Conservation (phyloP, 2,888 invertebrate genomes). For the Notodonta ziczac region DNA sequence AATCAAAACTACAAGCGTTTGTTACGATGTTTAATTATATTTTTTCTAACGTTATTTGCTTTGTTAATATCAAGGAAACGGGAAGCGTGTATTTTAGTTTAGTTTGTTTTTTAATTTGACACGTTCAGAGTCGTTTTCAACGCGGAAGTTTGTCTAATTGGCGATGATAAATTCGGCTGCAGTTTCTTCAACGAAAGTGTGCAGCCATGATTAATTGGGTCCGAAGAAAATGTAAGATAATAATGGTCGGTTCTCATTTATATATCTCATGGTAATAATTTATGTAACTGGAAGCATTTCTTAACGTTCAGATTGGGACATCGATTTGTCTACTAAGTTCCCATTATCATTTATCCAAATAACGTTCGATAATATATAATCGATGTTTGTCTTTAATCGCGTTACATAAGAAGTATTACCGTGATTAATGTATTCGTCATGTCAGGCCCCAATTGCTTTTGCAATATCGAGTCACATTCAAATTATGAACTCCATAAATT, state of each 20-base stretch:
- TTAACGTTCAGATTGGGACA: conserved; percentile 18
- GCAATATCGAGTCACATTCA: conserved; percentile 36
- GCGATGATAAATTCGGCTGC: conserved; percentile 65
- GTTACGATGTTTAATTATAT: conserved; percentile 1
- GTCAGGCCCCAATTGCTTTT: conserved; percentile 25
- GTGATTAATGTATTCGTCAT: conserved; percentile 34
- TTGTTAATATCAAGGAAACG: conserved; percentile 44
- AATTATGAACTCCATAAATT: conserved; percentile 43
- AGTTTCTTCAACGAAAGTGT: conserved; percentile 47
- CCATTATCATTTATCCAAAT: conserved; percentile 14
- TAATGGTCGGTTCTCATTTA: conserved; percentile 23
- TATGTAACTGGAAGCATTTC: conserved; percentile 26
- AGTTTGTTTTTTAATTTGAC: conserved; percentile 52
- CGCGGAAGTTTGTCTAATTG: conserved; percentile 73
- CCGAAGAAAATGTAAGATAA: conserved; percentile 22
- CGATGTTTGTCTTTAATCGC: conserved; percentile 21
- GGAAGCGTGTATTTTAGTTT: conserved; percentile 47
- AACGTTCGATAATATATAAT: conserved; percentile 27
- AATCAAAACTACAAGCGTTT: background rate
- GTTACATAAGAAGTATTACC: conserved; percentile 31
- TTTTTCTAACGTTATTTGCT: conserved; percentile 27
- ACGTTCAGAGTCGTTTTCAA: conserved; percentile 50
- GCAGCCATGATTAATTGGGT: conserved; percentile 32
- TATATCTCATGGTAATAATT: conserved; percentile 25
- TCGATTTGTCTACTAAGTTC: conserved; percentile 5